Evolutionary conservation across 2,888 invertebrate species (phyloP).

Genomic region (Selenia dentaria): DNA sequence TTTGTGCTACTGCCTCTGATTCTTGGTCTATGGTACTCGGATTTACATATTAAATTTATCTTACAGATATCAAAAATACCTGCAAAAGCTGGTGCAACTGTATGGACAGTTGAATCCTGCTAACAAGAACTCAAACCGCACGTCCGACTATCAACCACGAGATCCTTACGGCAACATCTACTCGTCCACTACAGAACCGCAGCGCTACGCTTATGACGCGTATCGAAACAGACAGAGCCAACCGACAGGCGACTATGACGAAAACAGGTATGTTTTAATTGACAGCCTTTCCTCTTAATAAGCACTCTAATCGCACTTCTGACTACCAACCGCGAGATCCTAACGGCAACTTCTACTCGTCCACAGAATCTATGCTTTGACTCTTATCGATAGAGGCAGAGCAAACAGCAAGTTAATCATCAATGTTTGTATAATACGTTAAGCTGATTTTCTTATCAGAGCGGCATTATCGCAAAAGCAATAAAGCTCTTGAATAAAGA

Average conservation of each 20-base stretch:
- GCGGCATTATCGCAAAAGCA: too few relatives aligned
- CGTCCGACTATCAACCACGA: conserved; percentile 39
- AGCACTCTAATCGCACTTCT: conserved; percentile 53
- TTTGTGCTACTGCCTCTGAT: too few relatives aligned
- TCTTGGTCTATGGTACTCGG: too few relatives aligned
- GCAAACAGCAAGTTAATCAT: too few relatives aligned
- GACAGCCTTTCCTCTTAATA: conserved; percentile 59
- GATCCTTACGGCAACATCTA: conserved; percentile 57
- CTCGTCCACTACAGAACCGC: conserved; percentile 53
- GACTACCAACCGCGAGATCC: conserved; percentile 47
- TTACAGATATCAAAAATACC: conserved; percentile 86
- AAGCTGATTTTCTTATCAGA: too few relatives aligned
- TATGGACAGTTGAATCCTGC: conserved; percentile 77
- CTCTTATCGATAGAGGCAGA: conserved; percentile 45
- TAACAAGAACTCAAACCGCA: conserved; percentile 60
- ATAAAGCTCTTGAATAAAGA: too few relatives aligned
- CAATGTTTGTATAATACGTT: too few relatives aligned
- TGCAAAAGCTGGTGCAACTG: conserved; percentile 85
- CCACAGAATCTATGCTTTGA: conserved; percentile 55
- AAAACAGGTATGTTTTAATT: conserved; percentile 36
- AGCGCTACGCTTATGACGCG: conserved; percentile 48
- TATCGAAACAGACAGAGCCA: conserved; percentile 46
- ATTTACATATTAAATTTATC: too few relatives aligned
- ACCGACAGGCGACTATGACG: conserved; percentile 34
- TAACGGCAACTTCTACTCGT: conserved; percentile 51